Percentiles rank a stretch among this genome's conserved stretches.
Evolutionary conservation across 2,113 vertebrate genomes (phyloP).

Genomic region (Polypterus bichir): DNA sequence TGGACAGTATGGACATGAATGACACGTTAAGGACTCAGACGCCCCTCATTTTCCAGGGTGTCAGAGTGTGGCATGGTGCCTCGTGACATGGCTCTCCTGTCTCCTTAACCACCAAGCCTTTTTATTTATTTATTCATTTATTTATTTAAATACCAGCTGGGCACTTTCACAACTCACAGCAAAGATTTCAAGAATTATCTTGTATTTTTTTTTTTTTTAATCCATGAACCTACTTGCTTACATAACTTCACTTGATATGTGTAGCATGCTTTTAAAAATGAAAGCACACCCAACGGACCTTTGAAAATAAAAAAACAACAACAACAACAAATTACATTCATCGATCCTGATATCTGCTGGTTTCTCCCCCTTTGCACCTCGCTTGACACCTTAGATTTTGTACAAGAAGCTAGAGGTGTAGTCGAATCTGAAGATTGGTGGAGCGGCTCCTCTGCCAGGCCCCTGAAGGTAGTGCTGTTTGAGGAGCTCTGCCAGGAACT

Average conservation of each 20-base stretch:
- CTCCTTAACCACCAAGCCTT: no score
- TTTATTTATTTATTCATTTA: constrained; percentile 1
- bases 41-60: no score
- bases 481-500: constrained; percentile 82
- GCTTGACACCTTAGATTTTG: constrained; percentile 62
- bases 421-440: constrained; percentile 73
- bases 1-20: no score
- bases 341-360: constrained; percentile 16
- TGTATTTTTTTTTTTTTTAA: no score
- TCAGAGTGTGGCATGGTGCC: no score
- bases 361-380: background rate
- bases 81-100: no score
- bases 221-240: no score
- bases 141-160: background rate
- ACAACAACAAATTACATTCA: constrained; percentile 18
- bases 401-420: constrained; percentile 88
- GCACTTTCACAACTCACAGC: no score
- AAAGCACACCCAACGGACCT: background rate
- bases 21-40: no score
- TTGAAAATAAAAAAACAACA: background rate
- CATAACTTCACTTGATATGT: no score
- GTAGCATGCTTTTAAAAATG: background rate
- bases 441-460: constrained; percentile 26
- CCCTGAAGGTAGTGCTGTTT: constrained; percentile 70
- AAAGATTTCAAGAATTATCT: no score